These are phyloP conservation scores for Reticulitermes speratus DNA, from an alignment of 1,140 invertebrate species.

Conservation along the genomic window DNA sequence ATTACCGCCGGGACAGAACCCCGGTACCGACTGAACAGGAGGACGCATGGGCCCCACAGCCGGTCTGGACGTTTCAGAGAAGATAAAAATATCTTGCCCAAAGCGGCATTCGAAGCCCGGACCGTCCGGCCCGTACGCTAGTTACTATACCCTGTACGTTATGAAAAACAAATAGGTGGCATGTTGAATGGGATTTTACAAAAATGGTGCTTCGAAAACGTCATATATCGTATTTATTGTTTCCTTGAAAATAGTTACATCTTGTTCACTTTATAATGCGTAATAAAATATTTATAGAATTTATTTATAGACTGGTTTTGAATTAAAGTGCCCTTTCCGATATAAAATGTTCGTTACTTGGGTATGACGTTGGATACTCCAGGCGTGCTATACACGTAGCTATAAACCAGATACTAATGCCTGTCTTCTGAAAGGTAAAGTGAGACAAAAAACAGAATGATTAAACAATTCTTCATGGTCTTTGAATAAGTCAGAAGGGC, in stretches of 20 bases:
- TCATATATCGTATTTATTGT: no score
- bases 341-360: not conserved
- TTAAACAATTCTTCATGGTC: not conserved
- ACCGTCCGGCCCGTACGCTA: not conserved
- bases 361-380: not conserved
- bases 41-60: no score
- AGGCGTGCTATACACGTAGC: not conserved
- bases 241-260: no score
- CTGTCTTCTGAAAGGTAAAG: not conserved
- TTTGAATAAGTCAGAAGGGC: not conserved
- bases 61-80: no score
- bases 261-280: no score
- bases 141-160: not conserved
- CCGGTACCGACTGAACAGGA: no score
- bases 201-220: no score
- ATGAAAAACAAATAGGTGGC: no score
- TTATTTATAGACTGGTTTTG: no score
- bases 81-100: not conserved
- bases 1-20: no score
- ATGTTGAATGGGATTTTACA: no score
- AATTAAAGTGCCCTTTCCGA: not conserved
- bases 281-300: no score
- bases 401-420: not conserved
- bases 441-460: not conserved
- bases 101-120: not conserved